A percentile compares a stretch with the other conserved stretches of the same genome.
Conservation (phyloP, 1,140 invertebrate species). For the Drosophila ambigua region DNA sequence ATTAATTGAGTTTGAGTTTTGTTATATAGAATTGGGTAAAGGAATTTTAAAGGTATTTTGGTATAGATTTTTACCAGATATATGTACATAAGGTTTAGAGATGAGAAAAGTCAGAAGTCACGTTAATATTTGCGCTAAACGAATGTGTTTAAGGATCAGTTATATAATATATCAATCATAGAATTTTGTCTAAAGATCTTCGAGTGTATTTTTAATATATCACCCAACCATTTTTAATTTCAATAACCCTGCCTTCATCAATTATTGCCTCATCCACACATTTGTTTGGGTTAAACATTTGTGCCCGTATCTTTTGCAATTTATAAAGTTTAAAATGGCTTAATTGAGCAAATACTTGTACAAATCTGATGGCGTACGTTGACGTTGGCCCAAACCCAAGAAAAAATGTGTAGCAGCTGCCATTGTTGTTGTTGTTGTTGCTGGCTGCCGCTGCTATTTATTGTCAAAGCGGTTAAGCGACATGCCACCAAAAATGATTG, state of each 20-base stretch:
- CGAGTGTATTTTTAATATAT: too few relatives aligned
- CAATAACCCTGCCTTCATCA: too few relatives aligned
- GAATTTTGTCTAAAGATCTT: too few relatives aligned
- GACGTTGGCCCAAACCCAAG: constrained; percentile 31
- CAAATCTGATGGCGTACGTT: constrained; percentile 29
- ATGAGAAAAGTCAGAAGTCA: too few relatives aligned
- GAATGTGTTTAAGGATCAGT: too few relatives aligned
- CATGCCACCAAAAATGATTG: constrained; percentile 81
- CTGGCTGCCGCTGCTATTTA: constrained; percentile 34
- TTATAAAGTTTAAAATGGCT: constrained; percentile 23
- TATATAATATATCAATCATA: too few relatives aligned
- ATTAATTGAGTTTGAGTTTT: background rate
- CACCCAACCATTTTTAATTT: too few relatives aligned
- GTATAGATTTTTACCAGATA: background rate
- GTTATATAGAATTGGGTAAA: background rate
- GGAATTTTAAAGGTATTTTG: background rate
- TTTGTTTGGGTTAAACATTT: background rate
- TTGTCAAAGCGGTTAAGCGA: constrained; percentile 75
- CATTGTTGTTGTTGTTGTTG: constrained; percentile 38
- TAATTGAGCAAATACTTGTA: constrained; percentile 56
- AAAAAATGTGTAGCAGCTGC: constrained; percentile 70
- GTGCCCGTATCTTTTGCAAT: constrained; percentile 11
- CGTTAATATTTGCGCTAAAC: too few relatives aligned
- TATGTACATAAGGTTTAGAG: too few relatives aligned
- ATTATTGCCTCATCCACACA: too few relatives aligned